Percentiles rank a stretch among this genome's conserved stretches.
Evolutionary conservation across 1,140 invertebrate species (phyloP).

Genomic region (Rhopalosiphum padi): DNA sequence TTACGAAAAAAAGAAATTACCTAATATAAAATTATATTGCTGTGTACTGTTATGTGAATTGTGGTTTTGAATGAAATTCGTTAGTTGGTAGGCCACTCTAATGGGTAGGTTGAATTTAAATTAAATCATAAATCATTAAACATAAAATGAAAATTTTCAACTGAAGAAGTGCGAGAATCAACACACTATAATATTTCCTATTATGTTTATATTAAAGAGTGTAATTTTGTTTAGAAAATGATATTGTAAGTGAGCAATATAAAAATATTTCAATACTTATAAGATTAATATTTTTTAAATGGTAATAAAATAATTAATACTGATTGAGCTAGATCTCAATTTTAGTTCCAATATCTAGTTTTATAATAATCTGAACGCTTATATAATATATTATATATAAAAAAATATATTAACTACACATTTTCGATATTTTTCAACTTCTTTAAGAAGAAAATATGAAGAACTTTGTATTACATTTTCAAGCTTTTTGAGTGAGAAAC

Average conservation of each 20-base stretch:
- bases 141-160: neutral
- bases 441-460: too few relatives aligned
- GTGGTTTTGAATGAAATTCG: neutral
- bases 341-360: neutral
- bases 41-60: too few relatives aligned
- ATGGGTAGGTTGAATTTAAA: neutral
- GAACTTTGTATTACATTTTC: neutral
- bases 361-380: neutral
- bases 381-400: neutral
- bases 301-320: neutral
- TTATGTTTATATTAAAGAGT: neutral
- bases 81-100: neutral
- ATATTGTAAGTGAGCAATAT: neutral
- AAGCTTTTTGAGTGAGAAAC: too few relatives aligned
- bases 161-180: accelerated
- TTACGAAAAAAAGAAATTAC: too few relatives aligned
- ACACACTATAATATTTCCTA: neutral
- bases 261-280: neutral
- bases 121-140: neutral
- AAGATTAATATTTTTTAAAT: neutral
- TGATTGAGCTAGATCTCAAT: neutral
- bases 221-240: too few relatives aligned
- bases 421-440: neutral
- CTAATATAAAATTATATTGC: too few relatives aligned
- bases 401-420: neutral